phyloP scores from a whole-genome alignment of 2,113 vertebrate genomes.

The Calypte anna region DNA sequence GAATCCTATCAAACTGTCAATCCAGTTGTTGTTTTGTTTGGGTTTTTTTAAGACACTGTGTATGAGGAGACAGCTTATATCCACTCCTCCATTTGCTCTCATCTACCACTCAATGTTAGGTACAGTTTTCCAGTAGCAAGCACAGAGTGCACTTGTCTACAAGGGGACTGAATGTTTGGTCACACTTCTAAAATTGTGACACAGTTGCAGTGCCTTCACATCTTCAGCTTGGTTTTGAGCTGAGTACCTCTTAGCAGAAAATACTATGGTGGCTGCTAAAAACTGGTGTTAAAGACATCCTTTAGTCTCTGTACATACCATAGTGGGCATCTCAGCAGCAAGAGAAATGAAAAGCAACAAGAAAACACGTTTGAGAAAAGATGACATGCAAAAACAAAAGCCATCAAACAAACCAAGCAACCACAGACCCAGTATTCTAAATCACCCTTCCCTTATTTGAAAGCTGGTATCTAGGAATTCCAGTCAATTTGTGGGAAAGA shows the following conservation, averaged over 20 bases:
- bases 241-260: neutral
- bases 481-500: neutral
- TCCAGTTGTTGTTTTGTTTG: neutral
- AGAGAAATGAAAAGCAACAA: neutral
- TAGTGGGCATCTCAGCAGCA: neutral
- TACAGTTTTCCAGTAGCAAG: neutral
- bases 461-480: neutral
- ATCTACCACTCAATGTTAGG: neutral
- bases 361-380: neutral
- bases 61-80: neutral
- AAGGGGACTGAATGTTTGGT: rapidly evolving
- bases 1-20: neutral
- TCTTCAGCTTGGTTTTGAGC: neutral
- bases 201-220: neutral
- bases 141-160: rapidly evolving
- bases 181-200: neutral
- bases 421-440: neutral
- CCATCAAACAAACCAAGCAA: neutral
- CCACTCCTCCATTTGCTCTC: neutral
- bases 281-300: neutral
- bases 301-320: neutral
- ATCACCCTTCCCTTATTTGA: neutral
- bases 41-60: rapidly evolving
- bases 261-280: neutral
- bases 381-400: neutral